Percentiles rank a stretch among this genome's conserved stretches.
These are phyloP conservation scores for Bombus pascuorum DNA, from an alignment of 1,140 invertebrate species.

Conservation along the genomic window DNA sequence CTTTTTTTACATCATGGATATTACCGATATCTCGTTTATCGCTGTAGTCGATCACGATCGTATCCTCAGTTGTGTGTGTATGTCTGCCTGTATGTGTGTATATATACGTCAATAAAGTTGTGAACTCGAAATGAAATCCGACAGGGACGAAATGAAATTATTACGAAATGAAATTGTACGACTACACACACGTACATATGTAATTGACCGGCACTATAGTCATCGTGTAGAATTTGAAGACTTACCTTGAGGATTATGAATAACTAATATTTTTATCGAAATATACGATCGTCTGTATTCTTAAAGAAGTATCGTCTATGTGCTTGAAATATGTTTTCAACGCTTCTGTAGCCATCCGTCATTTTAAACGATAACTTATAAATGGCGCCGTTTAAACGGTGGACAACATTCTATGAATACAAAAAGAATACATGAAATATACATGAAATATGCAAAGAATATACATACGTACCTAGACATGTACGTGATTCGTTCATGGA, in stretches of 20 bases:
- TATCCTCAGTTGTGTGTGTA: background rate
- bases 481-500: background rate
- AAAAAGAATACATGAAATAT: background rate
- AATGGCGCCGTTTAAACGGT: background rate
- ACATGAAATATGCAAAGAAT: background rate
- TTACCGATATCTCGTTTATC: background rate
- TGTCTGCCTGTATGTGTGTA: accelerated
- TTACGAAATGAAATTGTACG: background rate
- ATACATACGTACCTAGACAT: background rate
- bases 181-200: background rate
- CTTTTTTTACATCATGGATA: background rate
- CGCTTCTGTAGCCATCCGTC: background rate
- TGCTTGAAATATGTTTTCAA: too few species aligned
- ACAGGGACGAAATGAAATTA: background rate
- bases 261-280: too few species aligned
- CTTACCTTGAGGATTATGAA: too few species aligned
- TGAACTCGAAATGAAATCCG: background rate
- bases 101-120: background rate
- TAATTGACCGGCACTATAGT: background rate
- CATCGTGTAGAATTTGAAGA: background rate
- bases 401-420: too few species aligned
- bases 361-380: background rate
- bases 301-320: too few species aligned
- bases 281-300: too few species aligned
- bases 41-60: background rate